Conservation (phyloP, 1,140 invertebrate species). For the Bemisia tabaci region DNA sequence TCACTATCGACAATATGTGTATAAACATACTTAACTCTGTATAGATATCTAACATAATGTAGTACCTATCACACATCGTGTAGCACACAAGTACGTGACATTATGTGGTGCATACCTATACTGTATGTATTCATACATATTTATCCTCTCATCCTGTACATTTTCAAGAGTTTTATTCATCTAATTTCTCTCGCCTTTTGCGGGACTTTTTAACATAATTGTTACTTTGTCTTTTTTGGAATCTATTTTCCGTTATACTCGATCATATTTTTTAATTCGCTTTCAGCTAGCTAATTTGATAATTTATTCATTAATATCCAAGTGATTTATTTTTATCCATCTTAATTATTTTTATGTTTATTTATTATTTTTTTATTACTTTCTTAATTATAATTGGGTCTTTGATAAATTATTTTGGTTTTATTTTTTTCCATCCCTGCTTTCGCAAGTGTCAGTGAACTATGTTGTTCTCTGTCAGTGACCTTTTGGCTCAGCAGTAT, state of each 20-base stretch:
- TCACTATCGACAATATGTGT: not conserved
- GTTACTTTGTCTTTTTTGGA: not conserved
- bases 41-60: constrained; percentile 1
- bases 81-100: too few species aligned
- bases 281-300: not conserved
- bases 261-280: not conserved
- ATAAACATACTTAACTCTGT: not conserved
- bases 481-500: too few species aligned
- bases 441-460: too few species aligned
- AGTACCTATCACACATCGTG: too few species aligned
- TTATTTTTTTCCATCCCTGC: too few species aligned
- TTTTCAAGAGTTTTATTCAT: not conserved
- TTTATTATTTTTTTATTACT: not conserved
- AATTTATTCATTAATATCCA: not conserved
- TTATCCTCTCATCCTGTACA: not conserved
- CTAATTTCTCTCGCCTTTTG: not conserved
- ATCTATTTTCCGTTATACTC: not conserved
- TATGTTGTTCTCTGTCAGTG: too few species aligned
- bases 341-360: not conserved
- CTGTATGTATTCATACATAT: too few species aligned
- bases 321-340: not conserved
- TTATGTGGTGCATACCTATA: too few species aligned
- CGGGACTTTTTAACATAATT: not conserved
- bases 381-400: not conserved
- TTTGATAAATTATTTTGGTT: not conserved